phyloP scores from a whole-genome alignment of 2,888 invertebrate species.

The Yponomeuta cagnagella region DNA sequence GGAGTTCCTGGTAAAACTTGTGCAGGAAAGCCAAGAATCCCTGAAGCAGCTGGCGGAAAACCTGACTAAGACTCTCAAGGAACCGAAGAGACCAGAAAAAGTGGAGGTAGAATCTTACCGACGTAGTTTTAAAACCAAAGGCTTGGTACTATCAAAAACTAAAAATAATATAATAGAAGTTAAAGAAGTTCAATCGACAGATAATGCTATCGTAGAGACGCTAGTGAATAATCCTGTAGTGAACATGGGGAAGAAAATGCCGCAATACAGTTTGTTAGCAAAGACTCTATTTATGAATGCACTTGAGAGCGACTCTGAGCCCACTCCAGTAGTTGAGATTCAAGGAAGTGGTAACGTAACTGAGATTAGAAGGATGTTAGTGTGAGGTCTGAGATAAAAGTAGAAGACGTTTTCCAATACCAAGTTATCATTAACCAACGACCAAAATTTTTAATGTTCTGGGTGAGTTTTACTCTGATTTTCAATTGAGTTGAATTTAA shows the following conservation, averaged over 20 bases:
- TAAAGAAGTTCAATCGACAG: neutral
- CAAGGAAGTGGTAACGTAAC: slow-evolving; percentile 19
- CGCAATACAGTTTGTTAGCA: slow-evolving; percentile 43
- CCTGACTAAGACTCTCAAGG: slow-evolving; percentile 29
- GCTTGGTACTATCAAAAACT: slow-evolving; percentile 5
- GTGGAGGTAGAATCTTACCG: slow-evolving; percentile 34
- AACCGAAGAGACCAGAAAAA: slow-evolving; percentile 43
- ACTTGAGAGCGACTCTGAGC: slow-evolving; percentile 32
- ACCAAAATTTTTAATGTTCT: no score
- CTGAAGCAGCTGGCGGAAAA: slow-evolving; percentile 39
- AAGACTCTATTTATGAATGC: slow-evolving; percentile 37
- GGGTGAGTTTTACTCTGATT: no score
- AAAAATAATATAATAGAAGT: no score
- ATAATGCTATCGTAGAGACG: neutral
- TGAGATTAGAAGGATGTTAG: slow-evolving; percentile 30
- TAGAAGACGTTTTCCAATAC: neutral
- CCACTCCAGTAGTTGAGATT: slow-evolving; percentile 36
- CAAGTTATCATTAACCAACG: no score
- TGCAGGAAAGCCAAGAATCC: slow-evolving; percentile 34
- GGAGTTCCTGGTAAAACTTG: slow-evolving; percentile 38
- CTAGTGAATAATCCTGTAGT: slow-evolving; percentile 28
- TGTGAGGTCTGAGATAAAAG: neutral
- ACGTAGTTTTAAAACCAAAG: slow-evolving; percentile 19
- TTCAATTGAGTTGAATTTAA: no score
- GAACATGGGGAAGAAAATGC: slow-evolving; percentile 39